These are phyloP conservation scores for Incurvaria masculella DNA, from an alignment of 2,888 invertebrate species.

Conservation along the genomic window DNA sequence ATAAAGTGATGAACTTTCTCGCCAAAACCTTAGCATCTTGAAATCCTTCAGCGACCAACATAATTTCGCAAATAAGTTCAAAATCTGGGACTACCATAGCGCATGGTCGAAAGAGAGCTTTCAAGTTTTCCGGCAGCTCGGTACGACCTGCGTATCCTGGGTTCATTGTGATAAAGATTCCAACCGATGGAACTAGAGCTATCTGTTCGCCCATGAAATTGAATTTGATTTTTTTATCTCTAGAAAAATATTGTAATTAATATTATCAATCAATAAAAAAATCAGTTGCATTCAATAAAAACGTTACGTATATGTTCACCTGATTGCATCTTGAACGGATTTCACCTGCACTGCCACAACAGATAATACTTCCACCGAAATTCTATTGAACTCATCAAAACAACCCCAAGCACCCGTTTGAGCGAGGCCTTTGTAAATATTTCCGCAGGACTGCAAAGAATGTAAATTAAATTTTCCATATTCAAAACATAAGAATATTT, in stretches of 20 bases:
- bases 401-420: slow-evolving; percentile 98
- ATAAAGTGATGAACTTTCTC: slow-evolving; percentile 91
- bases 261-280: no score
- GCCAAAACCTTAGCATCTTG: slow-evolving; percentile 87
- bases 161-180: slow-evolving; percentile 96
- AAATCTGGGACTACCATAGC: slow-evolving; percentile 98
- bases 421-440: slow-evolving; percentile 92
- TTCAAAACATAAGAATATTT: no score
- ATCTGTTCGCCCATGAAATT: slow-evolving; percentile 85
- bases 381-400: slow-evolving; percentile 95
- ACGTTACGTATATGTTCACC: no score
- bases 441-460: slow-evolving; percentile 90
- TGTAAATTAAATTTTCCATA: no score
- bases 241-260: no score
- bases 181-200: slow-evolving; percentile 69
- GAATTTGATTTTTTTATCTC: slow-evolving; percentile 73
- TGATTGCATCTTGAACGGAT: slow-evolving; percentile 81
- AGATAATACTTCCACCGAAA: slow-evolving; percentile 91
- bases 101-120: slow-evolving; percentile 78
- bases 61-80: slow-evolving; percentile 94
- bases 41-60: slow-evolving; percentile 95
- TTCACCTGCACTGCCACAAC: slow-evolving; percentile 95
- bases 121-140: slow-evolving; percentile 80
- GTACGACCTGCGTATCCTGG: slow-evolving; percentile 93
- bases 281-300: no score